These are phyloP conservation scores for Cepaea hortensis DNA, from an alignment of 2,888 invertebrate genomes.

Conservation along the genomic window DNA sequence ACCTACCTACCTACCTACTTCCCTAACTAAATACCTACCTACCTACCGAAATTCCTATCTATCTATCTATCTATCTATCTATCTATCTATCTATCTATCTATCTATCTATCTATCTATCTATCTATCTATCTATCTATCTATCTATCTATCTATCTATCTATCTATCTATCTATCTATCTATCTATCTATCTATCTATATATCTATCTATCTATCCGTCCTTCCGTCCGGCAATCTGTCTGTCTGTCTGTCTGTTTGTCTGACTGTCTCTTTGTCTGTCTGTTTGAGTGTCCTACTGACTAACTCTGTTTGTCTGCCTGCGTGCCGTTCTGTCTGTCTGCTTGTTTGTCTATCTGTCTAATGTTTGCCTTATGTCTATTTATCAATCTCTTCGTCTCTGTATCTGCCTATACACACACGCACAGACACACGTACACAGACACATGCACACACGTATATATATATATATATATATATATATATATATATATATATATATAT, in stretches of 20 bases:
- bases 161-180: background rate
- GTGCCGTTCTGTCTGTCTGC: background rate
- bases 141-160: background rate
- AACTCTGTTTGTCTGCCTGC: background rate
- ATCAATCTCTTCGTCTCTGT: background rate
- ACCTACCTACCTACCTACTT: too few species aligned
- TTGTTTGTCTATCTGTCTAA: conserved; percentile 1
- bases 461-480: background rate
- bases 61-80: background rate
- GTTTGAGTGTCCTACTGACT: too few species aligned
- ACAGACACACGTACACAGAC: too few species aligned
- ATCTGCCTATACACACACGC: background rate
- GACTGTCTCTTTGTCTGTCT: background rate
- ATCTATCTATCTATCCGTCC: background rate
- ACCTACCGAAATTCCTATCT: too few species aligned
- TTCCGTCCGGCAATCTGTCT: background rate
- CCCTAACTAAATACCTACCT: too few species aligned
- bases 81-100: background rate
- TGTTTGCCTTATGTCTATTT: background rate
- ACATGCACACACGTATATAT: too few species aligned
- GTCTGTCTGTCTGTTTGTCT: background rate
- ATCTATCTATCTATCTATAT: background rate
- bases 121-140: background rate
- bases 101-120: conserved; percentile 14
- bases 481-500: conserved; percentile 4